Evolutionary conservation across 2,113 vertebrate genomes (phyloP), one percentile per base, ranked within the genome.

Genomic region (Rhagologus leucostigma): DNA sequence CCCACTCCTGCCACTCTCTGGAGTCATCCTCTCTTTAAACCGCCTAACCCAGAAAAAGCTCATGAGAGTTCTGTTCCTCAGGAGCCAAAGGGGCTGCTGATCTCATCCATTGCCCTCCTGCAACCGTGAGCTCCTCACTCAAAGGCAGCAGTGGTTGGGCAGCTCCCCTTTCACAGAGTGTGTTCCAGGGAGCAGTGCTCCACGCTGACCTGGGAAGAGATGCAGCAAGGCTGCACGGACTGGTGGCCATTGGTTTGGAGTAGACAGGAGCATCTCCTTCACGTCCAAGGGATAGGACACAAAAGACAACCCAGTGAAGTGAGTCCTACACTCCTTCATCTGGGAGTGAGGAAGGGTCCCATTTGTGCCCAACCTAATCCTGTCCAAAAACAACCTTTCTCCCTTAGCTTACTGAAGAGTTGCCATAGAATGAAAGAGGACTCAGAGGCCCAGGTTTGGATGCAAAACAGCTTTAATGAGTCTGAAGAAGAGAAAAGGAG

Each of bases 291-390:
- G 6, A 46, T 5, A 55, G 19, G 5, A 16, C 35, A 49, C 6
- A 41, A 35, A 81, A 57, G 5, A 29, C 6, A 52, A 24, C 12
- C 5, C 10, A 39, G 5, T 2, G 10, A 42, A 67, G 27, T 42
- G 21, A 73, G 22, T 50, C 6, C 17, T 27, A 37, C 22, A 3
- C 3, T 29, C 23, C 44, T 52, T 37, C 4, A 22, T 30, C 42
- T 29, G 29, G 19, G 16, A 65, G 44, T 50, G 33, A 44, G 8
- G 22, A 33, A 63, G 33, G 10, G 10, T 50, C 13, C 6, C 15
- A 26, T 49, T 30, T 41, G 7, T 3, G 12, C 17, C 1, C 37
- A 46, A 8, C 5, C 1, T 27, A 44, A 33, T 39, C 3, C 1
- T 60, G 23, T 78, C 27, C 27, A 23, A 10, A 59, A 67, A 7